phyloP scores from a whole-genome alignment of 2,797 vertebrate species.

The Fratercula arctica region DNA sequence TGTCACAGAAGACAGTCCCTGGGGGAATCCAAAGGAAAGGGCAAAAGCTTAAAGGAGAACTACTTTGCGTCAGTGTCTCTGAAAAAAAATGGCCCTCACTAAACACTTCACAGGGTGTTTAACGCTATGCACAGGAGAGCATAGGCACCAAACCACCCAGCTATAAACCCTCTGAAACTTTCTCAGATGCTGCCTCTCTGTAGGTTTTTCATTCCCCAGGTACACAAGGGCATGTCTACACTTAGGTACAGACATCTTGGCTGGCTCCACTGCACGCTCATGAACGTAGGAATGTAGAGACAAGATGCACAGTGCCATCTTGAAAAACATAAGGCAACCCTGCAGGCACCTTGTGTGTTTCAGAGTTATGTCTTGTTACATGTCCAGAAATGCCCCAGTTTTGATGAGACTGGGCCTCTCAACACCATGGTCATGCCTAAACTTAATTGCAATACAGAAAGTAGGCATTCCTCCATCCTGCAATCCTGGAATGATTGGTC shows the following conservation, averaged over 20 bases:
- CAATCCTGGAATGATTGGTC: background rate
- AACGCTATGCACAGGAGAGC: background rate
- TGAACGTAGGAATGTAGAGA: background rate
- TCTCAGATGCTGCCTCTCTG: background rate
- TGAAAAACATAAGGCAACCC: background rate
- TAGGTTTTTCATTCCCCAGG: background rate
- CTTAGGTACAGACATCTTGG: background rate
- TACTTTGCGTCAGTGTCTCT: background rate
- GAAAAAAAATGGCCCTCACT: background rate
- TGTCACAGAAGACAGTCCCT: background rate
- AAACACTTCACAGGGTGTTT: background rate
- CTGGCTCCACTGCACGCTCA: background rate
- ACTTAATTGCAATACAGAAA: background rate
- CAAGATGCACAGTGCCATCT: background rate
- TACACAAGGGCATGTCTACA: background rate
- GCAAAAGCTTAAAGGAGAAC: background rate
- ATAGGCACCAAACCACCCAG: background rate
- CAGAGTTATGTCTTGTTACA: background rate
- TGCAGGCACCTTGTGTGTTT: background rate
- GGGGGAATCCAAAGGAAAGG: background rate
- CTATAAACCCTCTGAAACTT: background rate
- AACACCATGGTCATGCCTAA: background rate
- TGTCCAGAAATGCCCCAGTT: background rate
- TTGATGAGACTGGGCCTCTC: background rate
- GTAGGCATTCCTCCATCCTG: background rate